phyloP scores from a whole-genome alignment of 2,797 vertebrate species.

The Falco concolor region DNA sequence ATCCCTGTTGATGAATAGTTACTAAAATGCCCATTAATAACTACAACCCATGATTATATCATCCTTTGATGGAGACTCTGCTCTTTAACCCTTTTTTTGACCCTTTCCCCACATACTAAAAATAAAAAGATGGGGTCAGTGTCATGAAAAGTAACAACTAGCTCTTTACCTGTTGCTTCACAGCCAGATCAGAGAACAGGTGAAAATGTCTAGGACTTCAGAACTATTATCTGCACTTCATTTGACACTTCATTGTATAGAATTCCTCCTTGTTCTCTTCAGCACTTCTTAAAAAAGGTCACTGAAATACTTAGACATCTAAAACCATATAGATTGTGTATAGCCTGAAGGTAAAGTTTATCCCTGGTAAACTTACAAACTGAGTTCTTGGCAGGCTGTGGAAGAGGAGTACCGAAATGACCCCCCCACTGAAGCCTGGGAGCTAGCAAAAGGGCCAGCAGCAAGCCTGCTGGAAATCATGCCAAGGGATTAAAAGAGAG shows the following conservation, averaged over 20 bases:
- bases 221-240: neutral
- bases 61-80: neutral
- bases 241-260: neutral
- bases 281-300: neutral
- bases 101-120: neutral
- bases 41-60: neutral
- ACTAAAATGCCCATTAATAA: neutral
- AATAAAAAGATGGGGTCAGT: neutral
- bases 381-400: neutral
- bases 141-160: neutral
- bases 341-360: neutral
- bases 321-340: neutral
- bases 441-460: neutral
- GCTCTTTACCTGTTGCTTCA: neutral
- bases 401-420: neutral
- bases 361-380: neutral
- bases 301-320: neutral
- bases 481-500: neutral
- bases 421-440: neutral
- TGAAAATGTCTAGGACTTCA: neutral
- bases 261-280: neutral
- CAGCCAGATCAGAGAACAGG: neutral
- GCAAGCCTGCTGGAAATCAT: neutral
- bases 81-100: neutral
- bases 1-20: neutral